Evolutionary conservation across 1,140 invertebrate species (phyloP).

Genomic region (Caenorhabditis brenneri): DNA sequence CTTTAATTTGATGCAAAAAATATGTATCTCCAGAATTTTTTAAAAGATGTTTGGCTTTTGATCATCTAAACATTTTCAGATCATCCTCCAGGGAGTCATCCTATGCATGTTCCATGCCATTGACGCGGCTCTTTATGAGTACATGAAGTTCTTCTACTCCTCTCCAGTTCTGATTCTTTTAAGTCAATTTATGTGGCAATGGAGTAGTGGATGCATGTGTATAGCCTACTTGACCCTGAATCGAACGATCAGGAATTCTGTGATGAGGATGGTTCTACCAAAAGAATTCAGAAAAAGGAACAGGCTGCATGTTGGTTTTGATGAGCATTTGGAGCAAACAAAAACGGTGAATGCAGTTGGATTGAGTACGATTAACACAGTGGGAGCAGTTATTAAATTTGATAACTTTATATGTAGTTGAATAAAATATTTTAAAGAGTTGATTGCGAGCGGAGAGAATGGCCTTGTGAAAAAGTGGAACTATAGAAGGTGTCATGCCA

Average conservation of each 20-base stretch:
- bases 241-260: background rate
- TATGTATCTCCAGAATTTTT: no score
- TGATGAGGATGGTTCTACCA: background rate
- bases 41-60: no score
- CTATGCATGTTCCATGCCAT: conserved; percentile 31
- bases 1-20: no score
- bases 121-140: background rate
- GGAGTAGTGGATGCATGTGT: background rate
- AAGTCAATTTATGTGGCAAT: background rate
- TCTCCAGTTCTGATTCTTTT: background rate
- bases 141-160: conserved; percentile 32
- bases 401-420: background rate
- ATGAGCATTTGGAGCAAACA: background rate
- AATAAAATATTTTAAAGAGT: background rate
- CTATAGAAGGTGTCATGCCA: no score
- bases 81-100: background rate
- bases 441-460: no score
- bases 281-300: background rate
- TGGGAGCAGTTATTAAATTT: background rate
- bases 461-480: no score
- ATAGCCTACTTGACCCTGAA: background rate
- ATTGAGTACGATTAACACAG: background rate
- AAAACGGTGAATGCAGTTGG: background rate
- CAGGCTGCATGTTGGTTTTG: background rate
- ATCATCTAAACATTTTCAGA: conserved; percentile 30